These are phyloP conservation scores for Carassius auratus DNA, from an alignment of 2,113 vertebrate genomes.

Conservation along the genomic window DNA sequence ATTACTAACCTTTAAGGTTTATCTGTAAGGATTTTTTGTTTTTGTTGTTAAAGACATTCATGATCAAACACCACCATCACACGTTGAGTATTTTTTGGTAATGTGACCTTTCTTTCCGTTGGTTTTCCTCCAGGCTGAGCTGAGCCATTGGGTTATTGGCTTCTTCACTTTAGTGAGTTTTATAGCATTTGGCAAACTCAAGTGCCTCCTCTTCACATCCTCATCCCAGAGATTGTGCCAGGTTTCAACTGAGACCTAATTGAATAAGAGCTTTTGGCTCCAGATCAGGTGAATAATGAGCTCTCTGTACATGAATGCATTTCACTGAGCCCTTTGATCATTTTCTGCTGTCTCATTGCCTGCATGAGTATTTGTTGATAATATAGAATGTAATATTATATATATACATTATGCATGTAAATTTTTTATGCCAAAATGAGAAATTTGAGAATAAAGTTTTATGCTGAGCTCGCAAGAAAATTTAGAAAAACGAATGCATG, in stretches of 20 bases:
- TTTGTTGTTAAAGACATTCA: not conserved
- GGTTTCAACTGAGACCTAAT: not conserved
- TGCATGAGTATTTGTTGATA: not conserved
- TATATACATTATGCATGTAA: not conserved
- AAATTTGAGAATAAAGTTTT: not conserved
- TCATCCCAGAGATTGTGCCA: not conserved
- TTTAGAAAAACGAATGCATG: not conserved
- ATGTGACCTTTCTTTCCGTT: not conserved
- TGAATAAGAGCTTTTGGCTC: not conserved
- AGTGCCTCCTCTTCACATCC: not conserved
- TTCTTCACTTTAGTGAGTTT: not conserved
- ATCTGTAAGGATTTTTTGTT: not conserved
- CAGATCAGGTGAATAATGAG: not conserved
- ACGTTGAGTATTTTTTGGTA: not conserved
- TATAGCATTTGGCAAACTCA: constrained; percentile 10
- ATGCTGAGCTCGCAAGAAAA: not conserved
- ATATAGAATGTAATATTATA: not conserved
- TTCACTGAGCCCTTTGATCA: not conserved
- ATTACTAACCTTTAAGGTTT: not conserved
- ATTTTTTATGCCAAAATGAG: not conserved
- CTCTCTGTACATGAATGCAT: not conserved
- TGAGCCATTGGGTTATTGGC: not conserved
- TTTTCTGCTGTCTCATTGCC: not conserved
- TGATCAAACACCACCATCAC: not conserved
- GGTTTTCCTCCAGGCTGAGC: not conserved